Evolutionary conservation across 2,797 vertebrate genomes (phyloP).

Genomic region (Enteromius viviparus): DNA sequence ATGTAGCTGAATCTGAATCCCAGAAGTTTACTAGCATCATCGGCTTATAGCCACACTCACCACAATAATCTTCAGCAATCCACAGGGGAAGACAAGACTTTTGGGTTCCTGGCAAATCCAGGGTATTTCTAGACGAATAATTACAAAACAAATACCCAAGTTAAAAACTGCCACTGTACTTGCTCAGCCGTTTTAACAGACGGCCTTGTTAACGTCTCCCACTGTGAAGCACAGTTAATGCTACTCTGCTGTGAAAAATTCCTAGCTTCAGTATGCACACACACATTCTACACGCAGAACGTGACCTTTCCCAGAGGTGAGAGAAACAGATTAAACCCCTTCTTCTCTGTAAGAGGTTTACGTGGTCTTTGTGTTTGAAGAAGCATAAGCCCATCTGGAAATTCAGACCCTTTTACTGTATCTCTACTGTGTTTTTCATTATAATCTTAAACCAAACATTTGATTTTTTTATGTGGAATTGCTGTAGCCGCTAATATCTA

Average conservation of each 20-base stretch:
- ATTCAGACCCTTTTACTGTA: constrained; percentile 26
- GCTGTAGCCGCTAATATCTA: constrained; percentile 23
- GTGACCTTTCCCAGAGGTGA: constrained; percentile 50
- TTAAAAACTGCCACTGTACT: constrained; percentile 6
- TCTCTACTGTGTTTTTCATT: constrained; percentile 26
- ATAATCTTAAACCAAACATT: too few relatives aligned
- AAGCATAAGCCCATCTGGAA: constrained; percentile 48
- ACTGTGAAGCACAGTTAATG: constrained; percentile 10
- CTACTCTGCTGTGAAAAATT: constrained; percentile 27
- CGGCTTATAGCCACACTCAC: constrained; percentile 30
- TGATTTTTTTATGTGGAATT: background rate
- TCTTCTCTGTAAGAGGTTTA: constrained; percentile 59
- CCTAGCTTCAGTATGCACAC: background rate
- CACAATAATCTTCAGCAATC: constrained; percentile 16
- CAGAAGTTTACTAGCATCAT: constrained; percentile 32
- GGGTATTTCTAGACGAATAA: background rate
- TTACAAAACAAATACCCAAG: constrained; percentile 5
- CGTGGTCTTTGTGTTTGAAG: constrained; percentile 35
- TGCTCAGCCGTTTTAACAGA: background rate
- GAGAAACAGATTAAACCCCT: constrained; percentile 53
- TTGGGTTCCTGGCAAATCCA: background rate
- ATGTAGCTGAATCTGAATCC: constrained; percentile 25
- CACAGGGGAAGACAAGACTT: background rate
- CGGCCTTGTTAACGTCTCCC: background rate
- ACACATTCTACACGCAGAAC: background rate